Evolutionary conservation across 1,140 invertebrate species (phyloP), one percentile per base, ranked within the genome.

Genomic region (Hypsibius dujardini): DNA sequence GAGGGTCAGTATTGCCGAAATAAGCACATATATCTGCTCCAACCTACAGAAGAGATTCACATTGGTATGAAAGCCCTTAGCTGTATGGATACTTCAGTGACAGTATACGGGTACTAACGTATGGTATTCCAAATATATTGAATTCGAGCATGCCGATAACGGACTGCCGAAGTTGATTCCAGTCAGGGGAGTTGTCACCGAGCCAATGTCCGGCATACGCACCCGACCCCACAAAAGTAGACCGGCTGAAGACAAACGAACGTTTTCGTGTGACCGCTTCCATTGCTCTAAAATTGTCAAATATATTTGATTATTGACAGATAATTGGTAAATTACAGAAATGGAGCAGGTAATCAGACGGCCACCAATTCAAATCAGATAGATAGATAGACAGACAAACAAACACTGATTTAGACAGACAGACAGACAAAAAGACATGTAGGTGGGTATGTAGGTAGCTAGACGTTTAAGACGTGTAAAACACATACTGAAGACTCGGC

Each of bases 11-110:
- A 76, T 90, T 86, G 1, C 85, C 85, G 75, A 84, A 83, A 79
- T 92, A 94, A 1, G 90, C 91, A 81, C 91, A 94, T 74, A 94
- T 92, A 79, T 94, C 90, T 1, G 90, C 87, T 1, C 90, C 91
- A 78, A 90, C 86, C 83, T 90, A 83, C 12, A 89, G 87, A 46
- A 90, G 78, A 2, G 81, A 81, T 75, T 81, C 84, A 71, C 47
- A 2, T 1, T n/a, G n/a, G n/a, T n/a, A n/a, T n/a, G n/a, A n/a
- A n/a, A 62, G 50, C 70, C 42, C 46, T 59, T 69, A 12, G 59
- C 71, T 7, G 59, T 70, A 45, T 62, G 12, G 47, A 69, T 15
- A 56, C 59, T 72, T 47, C 40, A 3, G 72, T 71, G 47, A 42
- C 46, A 40, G 2, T 2, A 70, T 14, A 46, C 46, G 56, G n/a